Base-by-base conservation (phyloP, 2,888 invertebrate genomes). In the Meta bourneti region DNA sequence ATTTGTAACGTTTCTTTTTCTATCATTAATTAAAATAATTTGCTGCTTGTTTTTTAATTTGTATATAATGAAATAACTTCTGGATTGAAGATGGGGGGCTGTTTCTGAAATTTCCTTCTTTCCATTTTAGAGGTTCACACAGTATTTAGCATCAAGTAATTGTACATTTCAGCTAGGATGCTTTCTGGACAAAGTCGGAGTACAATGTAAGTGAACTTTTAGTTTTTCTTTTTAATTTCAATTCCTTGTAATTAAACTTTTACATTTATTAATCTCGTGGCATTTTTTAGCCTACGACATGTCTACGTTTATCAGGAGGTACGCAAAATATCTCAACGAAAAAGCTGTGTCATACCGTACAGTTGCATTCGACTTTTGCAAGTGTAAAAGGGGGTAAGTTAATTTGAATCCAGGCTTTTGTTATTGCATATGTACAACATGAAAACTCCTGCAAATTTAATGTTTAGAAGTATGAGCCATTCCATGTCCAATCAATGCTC, bases 291-390 rank as follows among this genome's bases (percentile, higher is more conserved):
- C 98, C 93, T 99, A 99, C 96, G 99, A 99, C 95, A 99, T 99
- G 99, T 99, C 99, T 82, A 99, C 99, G 94, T 99, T 99, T 96
- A 99, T 99, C 95, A 96, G 99, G 95, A 97, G 99, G 94, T 99
- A 99, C 96, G 99, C 99, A 95, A 98, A 98, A 96, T 99, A 99
- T 96, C 96, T 99, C 95, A 99, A 99, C 95, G 99, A 99, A 96
- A 99, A 99, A 96, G 99, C 99, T 85, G 96, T 98, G 94, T 99
- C 99, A 13, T 99, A 99, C 96, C 97, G 99, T 95, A 97, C 98
- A 91, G 99, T 99, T 94, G 99, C 99, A 94, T 99, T 99, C 95
- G 99, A 99, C 96, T 99, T 99, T 96, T 99, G 99, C 96, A 99
- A 99, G 97, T 98, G 99, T 86, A 99, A 99, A 95, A 96, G 99